Evolutionary conservation across 1,140 invertebrate species (phyloP).

Genomic region (Adoxophyes honmai): DNA sequence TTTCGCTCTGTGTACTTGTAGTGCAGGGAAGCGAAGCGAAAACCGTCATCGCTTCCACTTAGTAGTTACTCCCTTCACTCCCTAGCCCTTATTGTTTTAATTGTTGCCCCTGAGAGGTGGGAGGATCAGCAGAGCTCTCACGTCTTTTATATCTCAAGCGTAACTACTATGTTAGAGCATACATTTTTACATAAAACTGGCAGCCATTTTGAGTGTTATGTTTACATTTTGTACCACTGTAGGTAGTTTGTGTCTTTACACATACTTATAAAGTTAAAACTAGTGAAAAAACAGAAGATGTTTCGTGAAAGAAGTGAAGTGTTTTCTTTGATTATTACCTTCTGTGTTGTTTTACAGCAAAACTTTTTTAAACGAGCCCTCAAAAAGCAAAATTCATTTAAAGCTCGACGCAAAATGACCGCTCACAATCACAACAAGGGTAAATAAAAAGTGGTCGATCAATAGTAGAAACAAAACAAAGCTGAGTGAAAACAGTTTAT

Average conservation of each 20-base stretch:
- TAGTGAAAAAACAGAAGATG: too few relatives aligned
- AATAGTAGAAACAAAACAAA: constrained; percentile 5
- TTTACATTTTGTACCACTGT: too few relatives aligned
- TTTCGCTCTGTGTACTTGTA: constrained; percentile 34
- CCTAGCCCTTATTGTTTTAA: constrained; percentile 66
- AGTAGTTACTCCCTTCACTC: constrained; percentile 54
- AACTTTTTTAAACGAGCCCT: too few relatives aligned
- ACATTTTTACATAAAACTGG: constrained; percentile 21
- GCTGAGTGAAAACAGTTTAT: constrained; percentile 3
- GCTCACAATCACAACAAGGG: neutral
- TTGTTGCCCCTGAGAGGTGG: constrained; percentile 69
- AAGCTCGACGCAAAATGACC: neutral
- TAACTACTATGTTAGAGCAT: constrained; percentile 27
- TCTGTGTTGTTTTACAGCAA: too few relatives aligned
- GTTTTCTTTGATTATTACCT: too few relatives aligned
- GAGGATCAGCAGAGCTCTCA: constrained; percentile 58
- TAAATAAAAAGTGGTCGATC: neutral
- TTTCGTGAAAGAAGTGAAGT: too few relatives aligned
- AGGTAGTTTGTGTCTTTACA: too few relatives aligned
- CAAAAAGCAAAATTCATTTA: neutral
- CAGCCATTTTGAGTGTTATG: constrained; percentile 23
- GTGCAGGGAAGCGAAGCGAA: constrained; percentile 30
- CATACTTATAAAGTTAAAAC: too few relatives aligned
- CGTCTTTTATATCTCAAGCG: constrained; percentile 51
- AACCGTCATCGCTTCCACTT: constrained; percentile 59